These are phyloP conservation scores for Polyergus mexicanus DNA, from an alignment of 1,140 invertebrate species.

Conservation along the genomic window DNA sequence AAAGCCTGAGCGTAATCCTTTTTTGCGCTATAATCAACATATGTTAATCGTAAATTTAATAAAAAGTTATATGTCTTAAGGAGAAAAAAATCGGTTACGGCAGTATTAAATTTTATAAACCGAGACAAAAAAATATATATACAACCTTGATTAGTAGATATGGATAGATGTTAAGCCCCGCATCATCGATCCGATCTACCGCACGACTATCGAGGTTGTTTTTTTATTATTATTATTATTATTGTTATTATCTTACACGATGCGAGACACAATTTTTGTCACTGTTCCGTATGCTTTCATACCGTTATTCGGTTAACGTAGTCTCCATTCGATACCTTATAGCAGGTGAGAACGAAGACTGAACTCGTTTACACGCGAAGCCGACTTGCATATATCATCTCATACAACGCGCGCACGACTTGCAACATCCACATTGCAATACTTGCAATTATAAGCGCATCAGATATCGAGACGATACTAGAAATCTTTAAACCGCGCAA, in stretches of 20 bases:
- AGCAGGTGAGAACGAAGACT: slow-evolving; percentile 63
- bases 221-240: no score
- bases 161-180: not conserved
- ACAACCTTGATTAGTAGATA: not conserved
- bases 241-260: slow-evolving; percentile 24
- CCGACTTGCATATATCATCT: slow-evolving; percentile 56
- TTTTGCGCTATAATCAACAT: slow-evolving; percentile 19
- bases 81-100: not conserved
- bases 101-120: not conserved
- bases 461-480: not conserved
- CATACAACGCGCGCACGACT: slow-evolving; percentile 17
- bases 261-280: slow-evolving; percentile 65
- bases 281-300: slow-evolving; percentile 38
- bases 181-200: slow-evolving; percentile 15
- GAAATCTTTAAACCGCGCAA: not conserved
- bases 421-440: slow-evolving; percentile 7
- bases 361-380: slow-evolving; percentile 66
- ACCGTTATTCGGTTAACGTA: slow-evolving; percentile 70
- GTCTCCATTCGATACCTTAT: slow-evolving; percentile 53
- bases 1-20: not conserved
- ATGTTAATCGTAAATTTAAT: not conserved
- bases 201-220: slow-evolving; percentile 3
- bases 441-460: not conserved
- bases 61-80: not conserved
- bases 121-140: not conserved